Evolutionary conservation across 2,888 invertebrate species (phyloP), one percentile per base, ranked within the genome.

Genomic region (Melieria crassipennis): DNA sequence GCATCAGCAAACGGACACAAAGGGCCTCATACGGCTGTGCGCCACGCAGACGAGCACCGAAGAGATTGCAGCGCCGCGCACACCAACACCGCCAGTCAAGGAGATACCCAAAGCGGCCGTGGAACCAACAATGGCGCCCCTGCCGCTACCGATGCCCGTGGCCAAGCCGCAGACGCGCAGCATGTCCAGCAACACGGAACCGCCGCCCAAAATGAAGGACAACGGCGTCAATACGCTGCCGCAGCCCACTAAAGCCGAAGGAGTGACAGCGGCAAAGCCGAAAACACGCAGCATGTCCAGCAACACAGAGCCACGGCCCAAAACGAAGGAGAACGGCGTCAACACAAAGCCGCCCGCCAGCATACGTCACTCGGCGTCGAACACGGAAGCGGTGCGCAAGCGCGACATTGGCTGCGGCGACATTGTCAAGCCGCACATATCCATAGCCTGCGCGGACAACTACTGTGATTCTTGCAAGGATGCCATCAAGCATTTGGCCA

Each of bases 381-480:
- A 86, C 68, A 86, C 86, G 47, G 86, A 86, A n/a, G 78, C 81
- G 71, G 77, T 85, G 11, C 76, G 77, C 11, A 89, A 87, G 55
- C 88, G 88, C 5, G 89, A 90, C 75, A 88, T 89, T 1, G 88
- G 88, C 16, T 89, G 89, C 52, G 89, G 89, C 1, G 88, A 88
- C 43, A 87, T 88, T 9, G 83, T 88, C 1, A 88, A 87, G 77
- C 86, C 88, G 77, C 88, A 88, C 65, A 87, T 89, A 58, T 86
- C 87, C 0, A 88, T 88, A 47, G 86, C 88, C 11, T 87, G 88
- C 76, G 87, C 88, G 56, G 88, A 88, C 45, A 89, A 89, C 76
- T 89, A 89, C 77, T 91, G 90, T 86, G 90, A 91, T 81, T 90
- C 90, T 74, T 91, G 90, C 80, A 89, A 89, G 79, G 89, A 89